Percentiles rank a stretch among this genome's conserved stretches.
These are phyloP conservation scores for Myrmophylax atrothorax DNA, from an alignment of 2,113 vertebrate genomes.

Conservation along the genomic window DNA sequence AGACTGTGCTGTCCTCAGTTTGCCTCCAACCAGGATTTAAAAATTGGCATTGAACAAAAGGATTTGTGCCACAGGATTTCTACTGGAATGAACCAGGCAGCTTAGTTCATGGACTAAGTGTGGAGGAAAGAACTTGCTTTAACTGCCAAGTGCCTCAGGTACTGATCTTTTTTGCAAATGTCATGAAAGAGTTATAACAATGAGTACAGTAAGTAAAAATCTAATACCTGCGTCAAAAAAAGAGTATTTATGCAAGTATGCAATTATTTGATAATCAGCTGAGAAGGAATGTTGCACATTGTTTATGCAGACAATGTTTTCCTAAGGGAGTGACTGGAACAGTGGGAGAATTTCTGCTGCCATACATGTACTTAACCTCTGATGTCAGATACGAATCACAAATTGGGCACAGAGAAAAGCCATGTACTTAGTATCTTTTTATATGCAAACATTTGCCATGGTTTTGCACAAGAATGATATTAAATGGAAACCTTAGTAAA, in stretches of 20 bases:
- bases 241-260: not conserved
- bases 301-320: not conserved
- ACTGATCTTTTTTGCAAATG: not conserved
- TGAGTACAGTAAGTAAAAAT: not conserved
- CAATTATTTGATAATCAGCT: not conserved
- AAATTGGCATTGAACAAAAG: not conserved
- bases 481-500: not conserved
- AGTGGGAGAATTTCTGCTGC: not conserved
- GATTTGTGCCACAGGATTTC: not conserved
- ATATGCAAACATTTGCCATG: not conserved
- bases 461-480: not conserved
- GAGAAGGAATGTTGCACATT: not conserved
- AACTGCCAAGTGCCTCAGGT: not conserved
- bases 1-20: not conserved
- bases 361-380: not conserved
- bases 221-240: not conserved
- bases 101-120: not conserved
- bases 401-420: not conserved
- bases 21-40: not conserved
- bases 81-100: not conserved
- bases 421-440: not conserved
- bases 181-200: not conserved
- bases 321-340: not conserved
- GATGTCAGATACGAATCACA: not conserved
- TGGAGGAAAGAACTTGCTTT: not conserved